Evolutionary conservation across 2,797 vertebrate genomes (phyloP).

Genomic region (Sciurus vulgaris): DNA sequence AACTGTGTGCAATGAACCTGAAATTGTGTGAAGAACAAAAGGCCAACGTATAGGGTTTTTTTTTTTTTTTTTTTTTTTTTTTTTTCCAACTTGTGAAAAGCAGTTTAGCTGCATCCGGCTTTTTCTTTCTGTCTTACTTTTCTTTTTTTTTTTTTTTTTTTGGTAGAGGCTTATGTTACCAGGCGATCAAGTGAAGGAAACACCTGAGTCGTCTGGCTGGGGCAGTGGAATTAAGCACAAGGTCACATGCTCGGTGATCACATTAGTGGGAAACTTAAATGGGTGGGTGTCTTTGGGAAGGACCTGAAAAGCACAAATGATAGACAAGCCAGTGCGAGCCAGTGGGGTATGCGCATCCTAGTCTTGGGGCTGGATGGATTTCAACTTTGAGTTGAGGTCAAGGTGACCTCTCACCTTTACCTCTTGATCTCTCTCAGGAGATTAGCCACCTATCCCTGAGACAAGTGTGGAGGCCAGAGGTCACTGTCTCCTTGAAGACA

Average conservation of each 20-base stretch:
- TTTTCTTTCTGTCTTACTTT: neutral
- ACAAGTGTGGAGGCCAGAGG: neutral
- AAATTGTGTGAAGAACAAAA: constrained; percentile 59
- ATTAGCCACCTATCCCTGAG: neutral
- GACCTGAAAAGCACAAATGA: constrained; percentile 34
- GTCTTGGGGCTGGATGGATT: neutral
- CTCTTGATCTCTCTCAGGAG: too few species aligned
- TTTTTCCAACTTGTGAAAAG: constrained; percentile 16
- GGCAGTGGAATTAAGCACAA: constrained; percentile 45
- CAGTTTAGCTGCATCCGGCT: neutral
- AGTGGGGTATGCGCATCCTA: rapidly evolving
- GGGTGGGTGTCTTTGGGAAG: neutral
- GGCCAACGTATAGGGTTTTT: neutral
- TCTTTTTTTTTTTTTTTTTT: neutral
- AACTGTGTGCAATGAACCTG: constrained; percentile 67
- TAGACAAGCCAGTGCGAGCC: neutral
- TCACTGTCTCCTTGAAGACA: neutral
- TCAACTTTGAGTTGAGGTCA: neutral
- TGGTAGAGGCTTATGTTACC: constrained; percentile 57
- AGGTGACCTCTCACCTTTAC: too few species aligned
- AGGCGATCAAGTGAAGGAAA: constrained; percentile 61
- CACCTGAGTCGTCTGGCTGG: neutral
- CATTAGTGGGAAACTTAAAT: neutral
- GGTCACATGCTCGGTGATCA: neutral
- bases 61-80: neutral